A percentile compares a stretch with the other conserved stretches of the same genome.
These are phyloP conservation scores for Saturnia japonica DNA, from an alignment of 2,888 invertebrate genomes.

Conservation along the genomic window DNA sequence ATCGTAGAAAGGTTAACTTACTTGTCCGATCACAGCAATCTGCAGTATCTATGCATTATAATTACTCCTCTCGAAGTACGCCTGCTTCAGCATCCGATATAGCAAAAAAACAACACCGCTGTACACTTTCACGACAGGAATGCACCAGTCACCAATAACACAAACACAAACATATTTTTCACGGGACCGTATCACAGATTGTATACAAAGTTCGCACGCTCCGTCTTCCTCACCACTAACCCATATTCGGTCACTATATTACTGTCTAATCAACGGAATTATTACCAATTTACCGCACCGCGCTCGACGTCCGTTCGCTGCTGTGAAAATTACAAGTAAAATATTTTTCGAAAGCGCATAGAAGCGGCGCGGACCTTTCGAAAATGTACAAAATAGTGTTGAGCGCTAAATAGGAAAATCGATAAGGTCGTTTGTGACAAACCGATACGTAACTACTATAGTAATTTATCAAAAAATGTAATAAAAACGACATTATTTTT, in stretches of 20 bases:
- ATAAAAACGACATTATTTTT: conserved; percentile 81
- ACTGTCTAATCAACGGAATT: conserved; percentile 79
- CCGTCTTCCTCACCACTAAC: conserved; percentile 70
- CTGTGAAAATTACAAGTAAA: conserved; percentile 68
- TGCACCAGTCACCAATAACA: conserved; percentile 56
- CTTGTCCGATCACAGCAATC: conserved; percentile 36
- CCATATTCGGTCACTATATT: conserved; percentile 76
- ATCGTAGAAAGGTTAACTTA: conserved; percentile 35
- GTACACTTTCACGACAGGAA: conserved; percentile 71
- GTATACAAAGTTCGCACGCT: conserved; percentile 54
- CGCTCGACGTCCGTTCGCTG: conserved; percentile 72
- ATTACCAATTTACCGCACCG: conserved; percentile 78
- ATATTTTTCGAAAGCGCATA: conserved; percentile 80
- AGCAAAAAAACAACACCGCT: conserved; percentile 65
- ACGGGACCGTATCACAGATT: conserved; percentile 52
- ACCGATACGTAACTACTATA: conserved; percentile 75
- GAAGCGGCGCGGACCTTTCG: conserved; percentile 74
- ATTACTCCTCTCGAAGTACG: conserved; percentile 30
- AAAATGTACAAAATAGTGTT: conserved; percentile 77
- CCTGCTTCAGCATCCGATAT: conserved; percentile 56
- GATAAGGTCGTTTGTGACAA: conserved; percentile 72
- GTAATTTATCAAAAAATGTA: conserved; percentile 82
- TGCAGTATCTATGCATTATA: conserved; percentile 31
- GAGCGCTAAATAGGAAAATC: conserved; percentile 79
- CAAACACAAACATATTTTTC: conserved; percentile 45